Conservation (phyloP, 2,888 invertebrate genomes). For the Herminia tarsipennalis region DNA sequence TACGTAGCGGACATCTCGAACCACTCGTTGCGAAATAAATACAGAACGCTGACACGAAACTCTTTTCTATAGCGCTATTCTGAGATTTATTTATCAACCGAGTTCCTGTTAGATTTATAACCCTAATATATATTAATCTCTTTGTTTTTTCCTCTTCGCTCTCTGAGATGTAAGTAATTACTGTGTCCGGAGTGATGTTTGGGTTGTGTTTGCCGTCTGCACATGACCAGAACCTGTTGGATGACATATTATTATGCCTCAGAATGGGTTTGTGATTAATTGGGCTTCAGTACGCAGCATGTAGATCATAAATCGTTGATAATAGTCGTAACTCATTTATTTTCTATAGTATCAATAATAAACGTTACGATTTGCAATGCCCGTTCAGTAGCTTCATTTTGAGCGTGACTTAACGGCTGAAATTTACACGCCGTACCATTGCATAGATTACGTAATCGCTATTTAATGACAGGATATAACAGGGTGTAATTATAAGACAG, state of each 20-base stretch:
- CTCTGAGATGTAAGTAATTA: constrained; percentile 37
- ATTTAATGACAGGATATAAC: too few species aligned
- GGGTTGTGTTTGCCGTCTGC: constrained; percentile 32
- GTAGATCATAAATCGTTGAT: too few species aligned
- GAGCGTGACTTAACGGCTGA: too few species aligned
- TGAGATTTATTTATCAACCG: constrained; percentile 63
- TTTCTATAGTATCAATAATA: too few species aligned
- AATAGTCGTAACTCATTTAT: too few species aligned
- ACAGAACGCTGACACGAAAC: constrained; percentile 61
- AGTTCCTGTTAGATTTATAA: constrained; percentile 58
- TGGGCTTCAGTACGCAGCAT: too few species aligned
- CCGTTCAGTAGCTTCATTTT: too few species aligned
- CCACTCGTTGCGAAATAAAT: constrained; percentile 58
- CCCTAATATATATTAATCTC: constrained; percentile 57
- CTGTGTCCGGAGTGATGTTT: constrained; percentile 24
- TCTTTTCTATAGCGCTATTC: constrained; percentile 59
- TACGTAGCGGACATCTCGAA: constrained; percentile 56
- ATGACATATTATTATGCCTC: constrained; percentile 18
- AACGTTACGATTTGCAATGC: too few species aligned
- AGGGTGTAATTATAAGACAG: too few species aligned
- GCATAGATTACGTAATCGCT: too few species aligned
- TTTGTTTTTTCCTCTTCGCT: constrained; percentile 52
- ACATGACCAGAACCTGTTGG: constrained; percentile 34
- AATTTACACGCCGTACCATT: too few species aligned
- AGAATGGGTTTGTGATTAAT: constrained; percentile 6